phyloP scores from a whole-genome alignment of 2,797 vertebrate species.

The Amblyraja radiata region DNA sequence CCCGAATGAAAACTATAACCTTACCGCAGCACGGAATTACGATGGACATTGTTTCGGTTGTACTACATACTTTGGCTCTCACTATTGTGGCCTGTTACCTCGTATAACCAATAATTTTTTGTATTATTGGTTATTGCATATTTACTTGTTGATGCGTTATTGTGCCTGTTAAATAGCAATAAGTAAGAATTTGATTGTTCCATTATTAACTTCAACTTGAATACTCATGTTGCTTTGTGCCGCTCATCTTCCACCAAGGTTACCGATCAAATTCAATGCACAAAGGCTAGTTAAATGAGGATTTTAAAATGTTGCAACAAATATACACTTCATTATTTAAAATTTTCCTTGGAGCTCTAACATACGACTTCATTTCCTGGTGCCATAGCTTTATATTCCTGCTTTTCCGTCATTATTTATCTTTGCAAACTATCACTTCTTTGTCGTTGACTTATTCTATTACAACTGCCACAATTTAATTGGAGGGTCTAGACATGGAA shows the following conservation, averaged over 20 bases:
- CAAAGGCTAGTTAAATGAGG: not conserved
- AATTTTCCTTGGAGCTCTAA: not conserved
- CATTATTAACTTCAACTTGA: not conserved
- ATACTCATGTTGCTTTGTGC: not conserved
- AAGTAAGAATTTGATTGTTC: no score
- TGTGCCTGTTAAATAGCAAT: no score
- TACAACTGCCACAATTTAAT: not conserved
- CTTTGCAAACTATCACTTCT: not conserved
- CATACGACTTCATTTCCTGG: not conserved
- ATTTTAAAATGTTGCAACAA: not conserved
- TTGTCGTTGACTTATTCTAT: not conserved
- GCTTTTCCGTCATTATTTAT: not conserved
- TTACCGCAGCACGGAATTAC: no score
- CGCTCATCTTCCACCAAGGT: not conserved
- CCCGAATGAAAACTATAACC: no score
- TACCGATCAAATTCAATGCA: not conserved
- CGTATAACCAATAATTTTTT: no score
- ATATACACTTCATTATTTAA: not conserved
- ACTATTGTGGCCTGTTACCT: no score
- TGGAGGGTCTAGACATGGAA: not conserved
- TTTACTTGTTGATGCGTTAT: no score
- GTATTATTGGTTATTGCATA: no score
- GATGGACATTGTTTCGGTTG: no score
- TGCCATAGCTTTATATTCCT: not conserved
- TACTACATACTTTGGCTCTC: no score